These are phyloP conservation scores for Venusia cambrica DNA, from an alignment of 2,888 invertebrate genomes.

Conservation along the genomic window DNA sequence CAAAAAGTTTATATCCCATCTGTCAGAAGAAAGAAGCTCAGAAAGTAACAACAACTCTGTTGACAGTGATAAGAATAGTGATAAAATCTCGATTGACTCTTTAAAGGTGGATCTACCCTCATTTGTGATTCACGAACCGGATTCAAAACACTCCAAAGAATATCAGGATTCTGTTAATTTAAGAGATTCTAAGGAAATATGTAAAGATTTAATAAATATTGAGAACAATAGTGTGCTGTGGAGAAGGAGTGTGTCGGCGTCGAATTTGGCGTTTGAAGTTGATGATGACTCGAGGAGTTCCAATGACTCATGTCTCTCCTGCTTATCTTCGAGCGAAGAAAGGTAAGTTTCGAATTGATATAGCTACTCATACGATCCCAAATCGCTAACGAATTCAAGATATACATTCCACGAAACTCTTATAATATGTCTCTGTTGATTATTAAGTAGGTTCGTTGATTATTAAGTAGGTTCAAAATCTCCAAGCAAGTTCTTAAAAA, in stretches of 20 bases:
- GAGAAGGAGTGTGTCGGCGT: conserved; percentile 53
- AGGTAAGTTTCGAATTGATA: conserved; percentile 59
- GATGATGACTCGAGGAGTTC: conserved; percentile 44
- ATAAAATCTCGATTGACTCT: conserved; percentile 25
- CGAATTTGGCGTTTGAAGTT: conserved; percentile 49
- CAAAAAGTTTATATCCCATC: conserved; percentile 55
- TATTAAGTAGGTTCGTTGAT: too few species aligned
- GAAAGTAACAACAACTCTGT: conserved; percentile 39
- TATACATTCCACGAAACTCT: too few species aligned
- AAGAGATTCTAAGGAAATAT: conserved; percentile 46
- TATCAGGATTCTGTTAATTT: too few species aligned
- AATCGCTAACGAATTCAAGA: too few species aligned
- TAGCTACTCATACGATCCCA: too few species aligned
- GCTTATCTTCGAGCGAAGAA: conserved; percentile 58
- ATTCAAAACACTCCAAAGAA: too few species aligned
- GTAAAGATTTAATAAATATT: conserved; percentile 53
- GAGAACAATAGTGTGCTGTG: conserved; percentile 56
- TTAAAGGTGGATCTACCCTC: conserved; percentile 45
- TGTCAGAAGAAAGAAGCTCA: conserved; percentile 61
- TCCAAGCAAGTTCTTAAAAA: too few species aligned
- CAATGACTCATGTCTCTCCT: conserved; percentile 58
- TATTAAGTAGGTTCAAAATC: too few species aligned
- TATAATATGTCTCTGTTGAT: too few species aligned
- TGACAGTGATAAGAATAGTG: conserved; percentile 29
- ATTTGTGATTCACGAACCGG: conserved; percentile 56